phyloP scores from a whole-genome alignment of 2,797 vertebrate genomes.

The Protosalanx chinensis region DNA sequence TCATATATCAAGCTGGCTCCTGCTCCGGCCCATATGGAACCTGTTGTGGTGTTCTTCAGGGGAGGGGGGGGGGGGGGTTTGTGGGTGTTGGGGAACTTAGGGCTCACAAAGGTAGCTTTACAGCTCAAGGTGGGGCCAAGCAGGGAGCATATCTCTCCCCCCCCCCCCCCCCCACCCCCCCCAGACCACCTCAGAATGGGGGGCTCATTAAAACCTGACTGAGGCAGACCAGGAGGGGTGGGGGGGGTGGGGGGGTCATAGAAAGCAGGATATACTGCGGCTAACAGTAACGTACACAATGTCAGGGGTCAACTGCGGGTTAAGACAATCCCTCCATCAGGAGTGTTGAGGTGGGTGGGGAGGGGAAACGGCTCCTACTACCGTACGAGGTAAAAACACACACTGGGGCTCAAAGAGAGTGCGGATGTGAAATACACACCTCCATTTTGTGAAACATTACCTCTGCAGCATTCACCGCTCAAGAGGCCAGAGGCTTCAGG shows the following conservation, averaged over 20 bases:
- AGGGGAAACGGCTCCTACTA: conserved; percentile 47
- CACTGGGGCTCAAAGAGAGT: conserved; percentile 36
- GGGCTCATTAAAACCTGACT: conserved; percentile 60
- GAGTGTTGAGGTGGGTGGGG: conserved; percentile 39
- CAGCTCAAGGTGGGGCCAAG: conserved; percentile 18
- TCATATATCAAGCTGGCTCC: conserved; percentile 58
- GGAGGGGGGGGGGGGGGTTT: conserved; percentile 54
- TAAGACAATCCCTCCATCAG: conserved; percentile 47
- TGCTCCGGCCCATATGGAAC: conserved; percentile 70
- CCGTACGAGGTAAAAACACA: conserved; percentile 44
- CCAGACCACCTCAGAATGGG: conserved; percentile 51
- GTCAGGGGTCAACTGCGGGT: conserved; percentile 60
- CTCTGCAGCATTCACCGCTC: conserved; percentile 45
- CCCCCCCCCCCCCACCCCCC: conserved; percentile 45
- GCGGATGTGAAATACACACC: conserved; percentile 44
- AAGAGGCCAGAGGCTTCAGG: conserved; percentile 52
- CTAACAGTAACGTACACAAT: conserved; percentile 63
- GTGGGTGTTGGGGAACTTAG: conserved; percentile 58
- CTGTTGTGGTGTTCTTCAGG: conserved; percentile 61
- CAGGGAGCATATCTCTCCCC: conserved; percentile 23
- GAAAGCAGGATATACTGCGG: conserved; percentile 43
- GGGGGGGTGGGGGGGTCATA: conserved; percentile 23
- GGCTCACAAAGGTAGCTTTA: conserved; percentile 61
- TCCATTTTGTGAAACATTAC: conserved; percentile 51
- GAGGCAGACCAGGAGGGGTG: conserved; percentile 27